phyloP scores from a whole-genome alignment of 2,797 vertebrate species.

The Poecilia velifera region DNA sequence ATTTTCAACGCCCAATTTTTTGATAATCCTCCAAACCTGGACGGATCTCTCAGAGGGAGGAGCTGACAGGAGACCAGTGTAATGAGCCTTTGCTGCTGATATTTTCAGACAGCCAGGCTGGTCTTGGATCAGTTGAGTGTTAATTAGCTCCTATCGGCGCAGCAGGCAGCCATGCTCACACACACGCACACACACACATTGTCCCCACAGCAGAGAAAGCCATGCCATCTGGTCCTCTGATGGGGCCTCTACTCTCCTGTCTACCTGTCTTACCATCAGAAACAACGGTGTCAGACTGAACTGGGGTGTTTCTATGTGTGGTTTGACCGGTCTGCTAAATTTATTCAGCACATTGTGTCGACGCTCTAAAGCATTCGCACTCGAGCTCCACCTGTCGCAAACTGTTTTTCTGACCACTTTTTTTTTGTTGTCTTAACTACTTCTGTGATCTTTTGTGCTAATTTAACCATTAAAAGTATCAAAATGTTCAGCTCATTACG shows the following conservation, averaged over 20 bases:
- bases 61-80: constrained; percentile 55
- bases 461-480: not conserved
- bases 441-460: not conserved
- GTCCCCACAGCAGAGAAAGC: constrained; percentile 40
- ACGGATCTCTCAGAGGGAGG: constrained; percentile 16
- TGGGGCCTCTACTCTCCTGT: constrained; percentile 6
- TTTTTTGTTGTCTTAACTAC: not conserved
- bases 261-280: constrained; percentile 43
- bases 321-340: constrained; percentile 6
- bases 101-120: constrained; percentile 46
- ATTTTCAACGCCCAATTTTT: not conserved
- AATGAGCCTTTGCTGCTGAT: constrained; percentile 41
- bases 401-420: not conserved
- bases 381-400: not conserved
- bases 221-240: constrained; percentile 45
- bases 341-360: constrained; percentile 24
- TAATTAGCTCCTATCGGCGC: constrained; percentile 59
- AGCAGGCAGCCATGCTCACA: constrained; percentile 38
- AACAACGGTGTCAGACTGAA: constrained; percentile 18
- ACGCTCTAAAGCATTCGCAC: not conserved
- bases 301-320: constrained; percentile 5
- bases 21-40: not conserved
- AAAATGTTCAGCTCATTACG: not conserved
- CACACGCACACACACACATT: constrained; percentile 38
- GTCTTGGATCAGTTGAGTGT: constrained; percentile 64